Evolutionary conservation across 2,888 invertebrate genomes (phyloP).

Genomic region (Cosmia pyralina): DNA sequence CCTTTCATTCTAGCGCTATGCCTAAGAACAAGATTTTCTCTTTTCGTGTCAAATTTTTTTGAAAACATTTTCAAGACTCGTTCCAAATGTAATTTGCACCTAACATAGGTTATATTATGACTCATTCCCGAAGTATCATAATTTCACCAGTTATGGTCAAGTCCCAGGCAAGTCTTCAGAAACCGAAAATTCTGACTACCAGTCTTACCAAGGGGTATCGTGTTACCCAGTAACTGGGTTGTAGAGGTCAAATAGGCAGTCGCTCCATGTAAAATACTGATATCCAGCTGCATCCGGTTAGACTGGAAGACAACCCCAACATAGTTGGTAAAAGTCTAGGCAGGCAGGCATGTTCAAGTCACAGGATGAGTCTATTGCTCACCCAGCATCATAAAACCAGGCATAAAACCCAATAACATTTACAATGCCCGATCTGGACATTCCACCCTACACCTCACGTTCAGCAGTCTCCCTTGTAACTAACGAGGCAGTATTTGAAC

Average conservation of each 20-base stretch:
- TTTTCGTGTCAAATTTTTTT: background rate
- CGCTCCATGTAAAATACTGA: too few species aligned
- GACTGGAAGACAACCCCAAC: too few species aligned
- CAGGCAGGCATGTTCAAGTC: too few species aligned
- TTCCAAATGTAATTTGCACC: background rate
- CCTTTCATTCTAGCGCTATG: constrained; percentile 8
- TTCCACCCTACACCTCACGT: background rate
- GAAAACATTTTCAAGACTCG: too few species aligned
- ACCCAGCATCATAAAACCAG: background rate
- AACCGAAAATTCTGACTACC: too few species aligned
- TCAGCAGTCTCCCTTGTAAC: background rate
- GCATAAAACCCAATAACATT: background rate
- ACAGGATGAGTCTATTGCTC: background rate
- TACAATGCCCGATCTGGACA: background rate
- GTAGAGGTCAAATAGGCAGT: too few species aligned
- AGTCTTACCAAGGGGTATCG: too few species aligned
- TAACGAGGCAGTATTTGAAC: background rate
- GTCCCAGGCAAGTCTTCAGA: background rate
- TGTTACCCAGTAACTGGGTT: too few species aligned
- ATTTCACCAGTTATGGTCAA: background rate
- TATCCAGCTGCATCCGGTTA: too few species aligned
- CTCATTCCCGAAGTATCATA: background rate
- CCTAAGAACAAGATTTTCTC: background rate
- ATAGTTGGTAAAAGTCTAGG: too few species aligned
- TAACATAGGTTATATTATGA: background rate